Evolutionary conservation across 2,797 vertebrate species (phyloP).

Genomic region (Rhinophrynus dorsalis): DNA sequence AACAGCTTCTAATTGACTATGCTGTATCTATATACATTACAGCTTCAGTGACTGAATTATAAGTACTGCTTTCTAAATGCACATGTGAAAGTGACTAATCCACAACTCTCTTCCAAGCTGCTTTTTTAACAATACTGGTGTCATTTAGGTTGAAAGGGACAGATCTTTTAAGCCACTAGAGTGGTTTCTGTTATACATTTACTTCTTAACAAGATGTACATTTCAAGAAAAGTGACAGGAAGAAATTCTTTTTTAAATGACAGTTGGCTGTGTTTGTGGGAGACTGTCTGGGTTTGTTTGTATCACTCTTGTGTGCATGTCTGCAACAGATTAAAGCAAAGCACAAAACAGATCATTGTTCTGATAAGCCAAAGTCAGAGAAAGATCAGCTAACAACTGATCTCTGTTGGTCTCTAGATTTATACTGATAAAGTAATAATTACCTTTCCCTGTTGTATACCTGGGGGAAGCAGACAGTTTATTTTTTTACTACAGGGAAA

Average conservation of each 20-base stretch:
- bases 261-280: neutral
- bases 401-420: neutral
- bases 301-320: neutral
- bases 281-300: slow-evolving; percentile 2
- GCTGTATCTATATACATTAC: slow-evolving; percentile 39
- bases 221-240: neutral
- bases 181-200: neutral
- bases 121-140: neutral
- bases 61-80: neutral
- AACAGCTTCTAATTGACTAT: slow-evolving; percentile 39
- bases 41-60: neutral
- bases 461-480: neutral
- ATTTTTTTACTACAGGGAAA: neutral
- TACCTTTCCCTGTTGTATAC: neutral
- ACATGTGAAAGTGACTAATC: slow-evolving; percentile 18
- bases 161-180: slow-evolving; percentile 8
- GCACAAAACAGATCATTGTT: neutral
- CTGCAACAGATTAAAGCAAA: slow-evolving; percentile 6
- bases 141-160: slow-evolving; percentile 19
- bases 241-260: neutral
- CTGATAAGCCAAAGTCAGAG: slow-evolving; percentile 6
- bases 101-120: neutral
- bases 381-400: neutral
- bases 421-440: neutral
- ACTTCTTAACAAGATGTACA: neutral